Conservation (phyloP, 2,113 vertebrate species). For the Dromaius novaehollandiae region DNA sequence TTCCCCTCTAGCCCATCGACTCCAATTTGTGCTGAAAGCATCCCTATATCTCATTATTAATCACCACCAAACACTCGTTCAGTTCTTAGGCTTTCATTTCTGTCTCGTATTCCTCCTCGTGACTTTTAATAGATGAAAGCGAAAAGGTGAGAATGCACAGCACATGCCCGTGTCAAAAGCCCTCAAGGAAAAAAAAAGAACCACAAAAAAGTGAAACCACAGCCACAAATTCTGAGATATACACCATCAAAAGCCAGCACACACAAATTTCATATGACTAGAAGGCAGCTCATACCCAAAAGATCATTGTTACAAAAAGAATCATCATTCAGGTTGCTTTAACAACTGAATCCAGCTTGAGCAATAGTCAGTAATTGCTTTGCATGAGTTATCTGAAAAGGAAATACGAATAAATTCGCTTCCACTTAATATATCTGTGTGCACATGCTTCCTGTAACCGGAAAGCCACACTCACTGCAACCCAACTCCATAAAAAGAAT, state of each 20-base stretch:
- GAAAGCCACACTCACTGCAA: not conserved
- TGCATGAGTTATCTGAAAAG: not conserved
- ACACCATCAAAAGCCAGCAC: not conserved
- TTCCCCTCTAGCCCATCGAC: not conserved
- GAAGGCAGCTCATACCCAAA: not conserved
- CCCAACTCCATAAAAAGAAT: rapidly evolving
- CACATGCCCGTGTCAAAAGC: not conserved
- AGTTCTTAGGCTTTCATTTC: not conserved
- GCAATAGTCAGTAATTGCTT: not conserved
- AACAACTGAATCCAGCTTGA: not conserved
- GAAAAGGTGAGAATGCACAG: rapidly evolving
- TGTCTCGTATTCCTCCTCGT: not conserved
- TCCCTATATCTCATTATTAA: not conserved
- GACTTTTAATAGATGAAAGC: not conserved
- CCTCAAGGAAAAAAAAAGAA: not conserved
- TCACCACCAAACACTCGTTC: not conserved
- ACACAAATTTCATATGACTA: not conserved
- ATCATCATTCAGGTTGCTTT: not conserved
- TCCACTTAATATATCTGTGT: not conserved
- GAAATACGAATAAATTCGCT: not conserved
- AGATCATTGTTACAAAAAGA: not conserved
- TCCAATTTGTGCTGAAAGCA: not conserved
- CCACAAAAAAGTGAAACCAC: not conserved
- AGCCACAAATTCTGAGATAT: not conserved
- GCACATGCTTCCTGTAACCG: not conserved